Evolutionary conservation across 2,113 vertebrate species (phyloP).

Genomic region (Notechis scutatus): DNA sequence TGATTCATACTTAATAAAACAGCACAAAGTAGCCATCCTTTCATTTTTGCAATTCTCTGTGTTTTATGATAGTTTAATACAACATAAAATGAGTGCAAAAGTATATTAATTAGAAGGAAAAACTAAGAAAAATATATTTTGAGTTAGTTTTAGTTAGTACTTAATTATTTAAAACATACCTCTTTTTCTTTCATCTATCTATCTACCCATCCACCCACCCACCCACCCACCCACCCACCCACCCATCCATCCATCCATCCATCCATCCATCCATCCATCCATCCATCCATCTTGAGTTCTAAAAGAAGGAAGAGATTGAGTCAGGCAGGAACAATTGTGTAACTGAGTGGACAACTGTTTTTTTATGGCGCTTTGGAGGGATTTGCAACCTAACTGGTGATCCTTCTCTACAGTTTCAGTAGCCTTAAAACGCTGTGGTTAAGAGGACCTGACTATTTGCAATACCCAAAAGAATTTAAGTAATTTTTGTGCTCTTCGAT

Average conservation of each 20-base stretch:
- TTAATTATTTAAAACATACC: no score
- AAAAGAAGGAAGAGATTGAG: background rate
- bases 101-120: background rate
- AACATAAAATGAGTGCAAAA: background rate
- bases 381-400: no score
- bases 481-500: background rate
- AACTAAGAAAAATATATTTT: background rate
- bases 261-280: background rate
- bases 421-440: background rate
- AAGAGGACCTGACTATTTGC: background rate
- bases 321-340: background rate
- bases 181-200: no score
- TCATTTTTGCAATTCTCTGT: background rate
- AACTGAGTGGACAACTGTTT: background rate
- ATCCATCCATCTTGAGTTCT: background rate
- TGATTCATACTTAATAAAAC: background rate
- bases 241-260: no score
- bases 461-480: background rate
- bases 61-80: background rate
- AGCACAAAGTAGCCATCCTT: background rate
- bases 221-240: rapidly evolving
- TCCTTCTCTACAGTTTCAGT: background rate
- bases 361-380: background rate
- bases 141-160: no score
- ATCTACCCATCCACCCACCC: no score